Evolutionary conservation across 53 echinoderm and acorn worm species (phyloP).

Genomic region (Echinarachnius parma): DNA sequence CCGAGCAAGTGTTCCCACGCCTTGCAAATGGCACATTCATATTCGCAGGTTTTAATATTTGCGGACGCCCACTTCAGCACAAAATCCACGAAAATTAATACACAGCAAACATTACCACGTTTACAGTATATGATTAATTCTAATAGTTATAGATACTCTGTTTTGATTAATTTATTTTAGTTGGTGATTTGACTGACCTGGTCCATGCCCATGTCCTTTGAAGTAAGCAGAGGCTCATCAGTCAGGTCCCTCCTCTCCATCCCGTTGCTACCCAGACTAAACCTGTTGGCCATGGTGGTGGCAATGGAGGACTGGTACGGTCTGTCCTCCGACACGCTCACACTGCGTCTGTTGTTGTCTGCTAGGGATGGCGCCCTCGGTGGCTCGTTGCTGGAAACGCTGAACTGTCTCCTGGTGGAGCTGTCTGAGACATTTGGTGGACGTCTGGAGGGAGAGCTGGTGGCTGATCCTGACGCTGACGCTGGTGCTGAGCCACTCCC

Average conservation of each 20-base stretch:
- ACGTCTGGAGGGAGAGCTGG: slow-evolving; percentile 18
- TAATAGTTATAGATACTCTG: too few relatives aligned
- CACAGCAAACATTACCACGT: too few relatives aligned
- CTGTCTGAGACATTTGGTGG: slow-evolving; percentile 29
- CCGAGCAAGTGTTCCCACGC: too few relatives aligned
- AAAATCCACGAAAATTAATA: too few relatives aligned
- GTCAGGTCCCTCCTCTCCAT: slow-evolving; percentile 24
- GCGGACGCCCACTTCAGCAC: too few relatives aligned
- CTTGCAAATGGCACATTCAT: too few relatives aligned
- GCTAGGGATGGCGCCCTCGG: slow-evolving; percentile 18
- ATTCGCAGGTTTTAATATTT: too few relatives aligned
- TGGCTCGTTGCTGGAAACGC: slow-evolving; percentile 5
- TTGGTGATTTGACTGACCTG: too few relatives aligned
- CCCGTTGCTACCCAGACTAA: slow-evolving; percentile 32
- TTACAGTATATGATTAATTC: too few relatives aligned
- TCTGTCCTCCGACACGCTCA: slow-evolving; percentile 38
- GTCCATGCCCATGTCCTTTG: slow-evolving; percentile 88
- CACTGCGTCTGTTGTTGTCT: slow-evolving; percentile 39
- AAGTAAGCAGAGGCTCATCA: slow-evolving; percentile 54
- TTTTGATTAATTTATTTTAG: too few relatives aligned
- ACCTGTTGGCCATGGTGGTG: slow-evolving; percentile 31
- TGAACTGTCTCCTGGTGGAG: slow-evolving; percentile 30
- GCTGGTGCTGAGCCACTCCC: too few relatives aligned
- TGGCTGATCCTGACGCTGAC: too few relatives aligned
- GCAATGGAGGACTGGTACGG: slow-evolving; percentile 31